Percentiles rank a stretch among this genome's conserved stretches.
Conservation (phyloP, 2,888 invertebrate genomes). For the Tethea ocularis region DNA sequence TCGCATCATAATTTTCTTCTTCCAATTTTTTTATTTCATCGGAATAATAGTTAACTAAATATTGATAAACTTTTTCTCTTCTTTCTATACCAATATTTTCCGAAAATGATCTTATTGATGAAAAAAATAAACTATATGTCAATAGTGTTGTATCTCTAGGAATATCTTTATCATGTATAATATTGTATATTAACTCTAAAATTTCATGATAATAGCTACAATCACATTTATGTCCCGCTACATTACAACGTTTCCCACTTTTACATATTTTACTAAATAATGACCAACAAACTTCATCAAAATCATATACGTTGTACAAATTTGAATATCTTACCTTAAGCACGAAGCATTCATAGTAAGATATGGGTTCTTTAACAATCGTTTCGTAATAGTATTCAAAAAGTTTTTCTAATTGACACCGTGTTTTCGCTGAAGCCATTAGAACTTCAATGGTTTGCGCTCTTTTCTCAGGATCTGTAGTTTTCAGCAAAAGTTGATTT, state of each 20-base stretch:
- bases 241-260: background rate
- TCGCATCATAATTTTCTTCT: background rate
- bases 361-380: background rate
- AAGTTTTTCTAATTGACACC: background rate
- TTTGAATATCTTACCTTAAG: background rate
- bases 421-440: background rate
- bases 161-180: constrained; percentile 29
- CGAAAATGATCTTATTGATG: constrained; percentile 11
- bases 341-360: background rate
- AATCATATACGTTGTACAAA: constrained; percentile 9
- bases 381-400: background rate
- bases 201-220: background rate
- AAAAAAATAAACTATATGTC: constrained; percentile 11
- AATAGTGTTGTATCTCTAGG: constrained; percentile 21
- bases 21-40: background rate
- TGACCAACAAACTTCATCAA: constrained; percentile 36
- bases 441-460: background rate
- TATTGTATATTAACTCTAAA: constrained; percentile 26
- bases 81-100: constrained; percentile 22
- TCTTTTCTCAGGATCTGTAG: background rate
- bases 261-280: constrained; percentile 10
- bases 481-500: background rate
- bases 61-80: constrained; percentile 23
- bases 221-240: background rate
- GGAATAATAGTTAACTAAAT: constrained; percentile 9